Evolutionary conservation across 1,140 invertebrate genomes (phyloP).

Genomic region (Panulirus ornatus): DNA sequence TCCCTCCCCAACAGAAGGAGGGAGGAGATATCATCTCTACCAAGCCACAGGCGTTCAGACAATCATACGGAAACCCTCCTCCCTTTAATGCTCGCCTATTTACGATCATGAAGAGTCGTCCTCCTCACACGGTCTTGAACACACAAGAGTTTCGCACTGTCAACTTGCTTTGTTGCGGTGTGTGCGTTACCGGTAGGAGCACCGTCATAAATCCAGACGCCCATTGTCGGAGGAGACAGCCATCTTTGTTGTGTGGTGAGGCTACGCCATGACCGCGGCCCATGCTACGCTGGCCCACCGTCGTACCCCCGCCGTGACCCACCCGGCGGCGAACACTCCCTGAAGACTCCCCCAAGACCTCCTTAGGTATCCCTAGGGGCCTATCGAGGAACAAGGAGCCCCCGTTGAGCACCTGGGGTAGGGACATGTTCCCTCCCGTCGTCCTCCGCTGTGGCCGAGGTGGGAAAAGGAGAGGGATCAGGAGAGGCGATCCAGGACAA

Average conservation of each 20-base stretch:
- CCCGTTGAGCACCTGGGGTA: slow-evolving; percentile 42
- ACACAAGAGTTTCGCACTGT: no score
- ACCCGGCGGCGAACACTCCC: not conserved
- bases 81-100: no score
- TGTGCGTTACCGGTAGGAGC: not conserved
- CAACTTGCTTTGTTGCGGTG: not conserved
- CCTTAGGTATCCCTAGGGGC: slow-evolving; percentile 18
- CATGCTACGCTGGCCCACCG: not conserved
- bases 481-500: no score
- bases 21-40: no score
- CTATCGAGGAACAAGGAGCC: slow-evolving; percentile 50
- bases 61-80: no score
- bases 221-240: not conserved
- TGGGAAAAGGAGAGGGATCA: not conserved
- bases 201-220: not conserved
- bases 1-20: no score
- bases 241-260: not conserved
- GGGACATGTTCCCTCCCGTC: slow-evolving; percentile 45
- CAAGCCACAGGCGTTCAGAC: no score
- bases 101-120: no score
- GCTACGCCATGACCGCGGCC: not conserved
- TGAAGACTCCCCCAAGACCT: slow-evolving; percentile 1
- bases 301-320: slow-evolving; percentile 6
- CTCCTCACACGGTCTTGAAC: no score
- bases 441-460: not conserved